Conservation (phyloP, 2,888 invertebrate species). For the Drosophila quinaria region DNA sequence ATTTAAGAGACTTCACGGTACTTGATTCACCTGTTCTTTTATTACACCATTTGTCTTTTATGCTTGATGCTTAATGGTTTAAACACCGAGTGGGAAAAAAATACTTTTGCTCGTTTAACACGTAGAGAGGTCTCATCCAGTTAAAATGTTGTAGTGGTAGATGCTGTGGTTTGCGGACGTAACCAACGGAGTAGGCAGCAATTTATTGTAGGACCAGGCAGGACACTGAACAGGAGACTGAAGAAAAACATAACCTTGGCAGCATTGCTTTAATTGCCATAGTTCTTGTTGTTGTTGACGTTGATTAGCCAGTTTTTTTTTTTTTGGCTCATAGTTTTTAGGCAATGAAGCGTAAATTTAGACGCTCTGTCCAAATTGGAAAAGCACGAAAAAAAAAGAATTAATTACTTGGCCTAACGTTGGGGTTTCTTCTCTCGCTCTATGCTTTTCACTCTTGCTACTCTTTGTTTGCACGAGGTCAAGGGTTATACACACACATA, state of each 20-base stretch:
- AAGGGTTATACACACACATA: conserved; percentile 53
- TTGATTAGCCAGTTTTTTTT: conserved; percentile 25
- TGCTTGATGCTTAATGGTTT: conserved; percentile 1
- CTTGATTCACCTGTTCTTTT: conserved; percentile 6
- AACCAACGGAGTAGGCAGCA: neutral
- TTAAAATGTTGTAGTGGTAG: neutral
- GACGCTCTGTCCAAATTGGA: conserved; percentile 29
- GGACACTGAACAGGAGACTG: conserved; percentile 2
- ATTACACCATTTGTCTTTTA: conserved; percentile 2
- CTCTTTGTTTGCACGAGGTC: conserved; percentile 50
- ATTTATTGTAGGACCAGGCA: neutral
- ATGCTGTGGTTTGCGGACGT: neutral
- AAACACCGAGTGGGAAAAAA: neutral
- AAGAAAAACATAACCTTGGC: conserved; percentile 2
- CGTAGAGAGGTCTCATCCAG: neutral
- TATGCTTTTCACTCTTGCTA: conserved; percentile 3
- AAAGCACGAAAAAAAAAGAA: conserved; percentile 31
- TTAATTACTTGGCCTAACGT: conserved; percentile 48
- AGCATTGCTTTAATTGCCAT: conserved; percentile 8
- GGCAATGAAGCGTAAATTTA: conserved; percentile 27
- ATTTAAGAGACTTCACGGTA: conserved; percentile 1
- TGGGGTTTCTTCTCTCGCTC: conserved; percentile 1
- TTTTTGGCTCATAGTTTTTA: conserved; percentile 19
- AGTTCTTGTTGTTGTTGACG: conserved; percentile 5
- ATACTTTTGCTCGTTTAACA: conserved; percentile 7